A percentile compares a stretch with the other conserved stretches of the same genome.
These are phyloP conservation scores for Diloba caeruleocephala DNA, from an alignment of 2,888 invertebrate genomes.

Conservation along the genomic window DNA sequence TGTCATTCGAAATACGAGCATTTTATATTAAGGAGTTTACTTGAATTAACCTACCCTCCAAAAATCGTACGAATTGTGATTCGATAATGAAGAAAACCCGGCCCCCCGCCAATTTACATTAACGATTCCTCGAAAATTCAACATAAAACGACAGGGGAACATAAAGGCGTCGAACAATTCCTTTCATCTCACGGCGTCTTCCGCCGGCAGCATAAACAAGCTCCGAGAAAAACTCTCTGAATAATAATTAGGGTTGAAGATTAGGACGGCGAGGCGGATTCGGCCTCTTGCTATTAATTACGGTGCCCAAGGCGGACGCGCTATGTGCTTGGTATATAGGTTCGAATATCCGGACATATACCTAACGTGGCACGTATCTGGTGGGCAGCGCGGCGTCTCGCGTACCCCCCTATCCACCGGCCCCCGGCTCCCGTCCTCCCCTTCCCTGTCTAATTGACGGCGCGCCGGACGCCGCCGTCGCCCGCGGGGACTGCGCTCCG, in stretches of 20 bases:
- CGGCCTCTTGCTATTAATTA: conserved; percentile 77
- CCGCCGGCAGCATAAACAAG: conserved; percentile 54
- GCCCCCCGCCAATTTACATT: conserved; percentile 70
- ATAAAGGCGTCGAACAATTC: conserved; percentile 57
- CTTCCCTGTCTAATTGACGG: conserved; percentile 85
- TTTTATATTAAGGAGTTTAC: conserved; percentile 4
- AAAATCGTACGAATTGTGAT: conserved; percentile 18
- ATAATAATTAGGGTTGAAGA: conserved; percentile 61
- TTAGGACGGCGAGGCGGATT: conserved; percentile 61
- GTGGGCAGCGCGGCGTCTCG: conserved; percentile 62
- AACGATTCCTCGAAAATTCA: conserved; percentile 64
- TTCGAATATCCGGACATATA: conserved; percentile 83
- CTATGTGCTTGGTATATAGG: conserved; percentile 72
- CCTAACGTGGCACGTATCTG: conserved; percentile 69
- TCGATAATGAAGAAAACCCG: conserved; percentile 65
- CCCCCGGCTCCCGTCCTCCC: conserved; percentile 61
- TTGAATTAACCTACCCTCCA: conserved; percentile 24
- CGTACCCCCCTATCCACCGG: conserved; percentile 63
- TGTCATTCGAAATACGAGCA: conserved; percentile 21
- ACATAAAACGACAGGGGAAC: conserved; percentile 57
- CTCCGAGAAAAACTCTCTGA: conserved; percentile 70
- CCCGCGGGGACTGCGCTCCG: conserved; percentile 80
- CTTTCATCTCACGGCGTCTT: conserved; percentile 67
- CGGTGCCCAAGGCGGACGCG: conserved; percentile 62
- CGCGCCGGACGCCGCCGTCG: conserved; percentile 76